Base-by-base conservation (phyloP, 2,797 vertebrate genomes). In the Xenentodon cancila region DNA sequence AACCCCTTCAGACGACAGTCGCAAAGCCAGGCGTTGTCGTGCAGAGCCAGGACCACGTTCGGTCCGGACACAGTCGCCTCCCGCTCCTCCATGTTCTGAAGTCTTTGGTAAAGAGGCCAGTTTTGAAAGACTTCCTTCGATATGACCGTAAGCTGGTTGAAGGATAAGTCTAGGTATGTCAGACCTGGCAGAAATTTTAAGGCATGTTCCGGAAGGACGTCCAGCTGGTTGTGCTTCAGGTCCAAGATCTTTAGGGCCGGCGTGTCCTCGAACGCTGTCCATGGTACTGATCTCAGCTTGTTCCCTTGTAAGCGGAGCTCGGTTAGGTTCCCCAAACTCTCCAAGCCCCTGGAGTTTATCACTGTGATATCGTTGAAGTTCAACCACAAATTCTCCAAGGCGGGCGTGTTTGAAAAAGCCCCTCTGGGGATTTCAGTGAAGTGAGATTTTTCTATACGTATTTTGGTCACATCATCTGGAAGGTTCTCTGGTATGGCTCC, bases 161-260 rank as follows among this genome's bases (percentile, higher is more conserved):
- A 97, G 72, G 96, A 97, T 53, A 98, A 88, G 72, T 98, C 97
- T 93, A 98, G 95, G 79, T 97, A 97, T 79, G 93, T 97, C 88
- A 97, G 89, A 73, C 87, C 92, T 64, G 92, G 87, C 78, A 98
- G 82, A 76, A 92, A 95, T 74, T 92, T 95, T 44, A 99, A 90
- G 0, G 95, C 94, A 0, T 96, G 84, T 68, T 96, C 96, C 45
- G 96, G 96, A 34, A 97, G 92, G 32, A 92, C 94, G n/a, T 98
- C 95, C 30, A 97, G 86, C 66, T 91, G 89, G 84, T 97, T 98
- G 90, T 95, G 92, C 75, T 97, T 98, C 79, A 98, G 92, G 86
- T 97, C 95, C 88, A 98, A 85, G 73, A 97, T 95, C 79, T 92
- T 95, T 13, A 98, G 91, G 18, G 60, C 61, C 0, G 93, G 94